phyloP scores from a whole-genome alignment of 2,113 vertebrate genomes.

The Athene noctua region DNA sequence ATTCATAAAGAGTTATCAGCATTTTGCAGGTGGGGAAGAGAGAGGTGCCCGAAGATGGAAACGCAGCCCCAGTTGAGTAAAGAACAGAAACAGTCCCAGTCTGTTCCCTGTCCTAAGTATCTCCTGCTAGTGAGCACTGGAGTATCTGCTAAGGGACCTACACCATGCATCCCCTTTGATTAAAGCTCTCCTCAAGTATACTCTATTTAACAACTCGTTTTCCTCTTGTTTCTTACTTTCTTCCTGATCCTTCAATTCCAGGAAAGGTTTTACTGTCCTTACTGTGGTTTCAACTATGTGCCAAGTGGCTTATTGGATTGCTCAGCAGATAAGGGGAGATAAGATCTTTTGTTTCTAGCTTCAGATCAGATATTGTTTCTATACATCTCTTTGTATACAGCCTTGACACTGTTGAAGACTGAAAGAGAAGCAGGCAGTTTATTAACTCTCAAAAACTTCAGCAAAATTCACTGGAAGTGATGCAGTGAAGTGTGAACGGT shows the following conservation, averaged over 20 bases:
- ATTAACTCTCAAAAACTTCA: constrained; percentile 8
- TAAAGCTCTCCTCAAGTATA: not conserved
- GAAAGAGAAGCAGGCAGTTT: not conserved
- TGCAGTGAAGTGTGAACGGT: not conserved
- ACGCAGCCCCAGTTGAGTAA: not conserved
- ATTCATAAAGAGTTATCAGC: not conserved
- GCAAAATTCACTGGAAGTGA: not conserved
- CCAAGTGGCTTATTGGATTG: constrained; percentile 26
- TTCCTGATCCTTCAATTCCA: constrained; percentile 3
- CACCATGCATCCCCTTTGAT: not conserved
- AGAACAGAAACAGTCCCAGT: not conserved
- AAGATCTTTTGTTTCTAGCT: constrained; percentile 45
- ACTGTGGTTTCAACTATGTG: not conserved
- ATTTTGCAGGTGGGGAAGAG: not conserved
- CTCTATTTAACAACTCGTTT: not conserved
- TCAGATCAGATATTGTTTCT: not conserved
- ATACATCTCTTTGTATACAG: not conserved
- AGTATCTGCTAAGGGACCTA: not conserved
- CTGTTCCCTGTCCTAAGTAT: not conserved
- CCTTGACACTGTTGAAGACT: not conserved
- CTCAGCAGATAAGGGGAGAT: constrained; percentile 31
- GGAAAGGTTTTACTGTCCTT: constrained; percentile 11
- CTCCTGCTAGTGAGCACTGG: not conserved
- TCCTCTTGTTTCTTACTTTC: not conserved
- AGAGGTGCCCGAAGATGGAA: not conserved